A percentile compares a stretch with the other conserved stretches of the same genome.
Conservation (phyloP, 2,888 invertebrate genomes). For the Brachyptera risi region DNA sequence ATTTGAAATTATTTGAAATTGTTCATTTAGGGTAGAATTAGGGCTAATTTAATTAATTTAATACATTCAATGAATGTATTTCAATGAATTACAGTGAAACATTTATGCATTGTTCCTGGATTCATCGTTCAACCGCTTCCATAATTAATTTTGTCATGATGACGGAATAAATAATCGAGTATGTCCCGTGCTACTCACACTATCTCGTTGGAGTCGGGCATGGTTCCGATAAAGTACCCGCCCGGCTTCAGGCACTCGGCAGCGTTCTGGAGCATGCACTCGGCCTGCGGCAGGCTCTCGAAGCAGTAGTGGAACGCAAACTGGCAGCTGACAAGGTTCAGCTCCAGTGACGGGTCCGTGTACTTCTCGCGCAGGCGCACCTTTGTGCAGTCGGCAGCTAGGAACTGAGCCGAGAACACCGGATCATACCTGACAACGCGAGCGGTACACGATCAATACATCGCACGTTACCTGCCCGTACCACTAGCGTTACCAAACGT, state of each 20-base stretch:
- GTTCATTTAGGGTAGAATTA: no score
- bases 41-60: no score
- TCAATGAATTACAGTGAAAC: no score
- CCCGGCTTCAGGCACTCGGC: constrained; percentile 84
- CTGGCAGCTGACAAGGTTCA: constrained; percentile 94
- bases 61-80: no score
- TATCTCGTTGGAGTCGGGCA: constrained; percentile 90
- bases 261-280: constrained; percentile 89
- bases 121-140: no score
- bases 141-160: background rate
- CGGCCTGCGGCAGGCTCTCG: constrained; percentile 82
- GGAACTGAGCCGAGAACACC: constrained; percentile 81
- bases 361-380: constrained; percentile 68
- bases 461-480: no score
- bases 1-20: no score
- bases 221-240: constrained; percentile 95
- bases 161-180: no score
- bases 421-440: constrained; percentile 32
- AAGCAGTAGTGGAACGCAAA: constrained; percentile 98
- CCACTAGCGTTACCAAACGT: no score
- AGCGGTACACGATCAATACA: no score
- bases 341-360: constrained; percentile 67
- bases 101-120: no score
- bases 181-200: constrained; percentile 61
- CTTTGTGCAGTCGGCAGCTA: constrained; percentile 89